Base-by-base conservation (phyloP, 35 echinoderm and acorn worm species). In the Apostichopus japonicus region DNA sequence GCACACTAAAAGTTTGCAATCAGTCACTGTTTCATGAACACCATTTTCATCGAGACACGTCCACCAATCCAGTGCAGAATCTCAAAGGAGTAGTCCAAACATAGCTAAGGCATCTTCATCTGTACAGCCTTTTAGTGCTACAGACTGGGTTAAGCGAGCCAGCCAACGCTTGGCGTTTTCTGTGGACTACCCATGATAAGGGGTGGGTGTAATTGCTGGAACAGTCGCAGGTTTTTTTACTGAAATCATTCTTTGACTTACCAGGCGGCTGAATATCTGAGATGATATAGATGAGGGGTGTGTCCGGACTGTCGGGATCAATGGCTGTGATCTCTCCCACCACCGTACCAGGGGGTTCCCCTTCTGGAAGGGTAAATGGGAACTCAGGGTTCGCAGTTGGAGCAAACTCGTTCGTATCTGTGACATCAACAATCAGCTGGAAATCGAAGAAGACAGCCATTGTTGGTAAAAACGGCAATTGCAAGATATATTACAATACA, bases 391-490 rank as follows among this genome's bases (percentile, higher is more conserved):
- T 58, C 1, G 83, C 83, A n/a, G 72, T 75, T 1, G 96, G 96
- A 9, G 96, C 71, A 80, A 92, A 93, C 80, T 98, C 96, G 65
- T 98, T 98, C 5, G 90, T 91, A 88, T 98, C 94, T 54, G 78
- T 65, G 19, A 98, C 93, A 77, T 83, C 84, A n/a, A 98, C 72
- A 13, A 94, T 63, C 9, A 98, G 84, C 96, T 98, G 78, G 6
- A 27, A 23, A 63, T 11, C 6, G 16, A 23, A 89, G 1, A 72
- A 78, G 33, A 8, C 33, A 44, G 17, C 33, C 8, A 24, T 44
- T 2, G 10, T 78, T 44, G 21, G 17, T 78, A 5, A 23, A 17
- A 9, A 78, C 5, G 8, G 8, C 7, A 9, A 24, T 78, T 78
- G 9, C 8, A 78, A 78, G 1, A 17, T 78, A 78, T 11, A 11